A percentile compares a stretch with the other conserved stretches of the same genome.
Conservation (phyloP, 2,797 vertebrate genomes). For the Malurus leucopterus region DNA sequence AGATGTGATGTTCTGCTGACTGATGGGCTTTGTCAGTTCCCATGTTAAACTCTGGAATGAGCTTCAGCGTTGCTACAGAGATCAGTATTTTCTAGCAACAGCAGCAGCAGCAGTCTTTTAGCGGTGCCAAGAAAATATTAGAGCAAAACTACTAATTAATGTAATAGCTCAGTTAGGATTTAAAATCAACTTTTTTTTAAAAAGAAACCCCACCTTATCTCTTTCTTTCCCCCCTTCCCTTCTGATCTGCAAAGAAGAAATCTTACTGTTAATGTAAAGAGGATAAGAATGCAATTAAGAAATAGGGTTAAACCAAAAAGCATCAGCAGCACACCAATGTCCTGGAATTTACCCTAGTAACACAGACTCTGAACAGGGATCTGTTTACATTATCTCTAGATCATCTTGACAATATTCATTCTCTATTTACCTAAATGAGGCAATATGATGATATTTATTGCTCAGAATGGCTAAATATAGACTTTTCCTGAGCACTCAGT, state of each 20-base stretch:
- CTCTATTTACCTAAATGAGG: constrained; percentile 95
- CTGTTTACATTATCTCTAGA: constrained; percentile 88
- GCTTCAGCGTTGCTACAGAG: constrained; percentile 5
- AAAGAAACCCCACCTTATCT: neutral
- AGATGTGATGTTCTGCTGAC: constrained; percentile 43
- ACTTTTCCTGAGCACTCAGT: constrained; percentile 83
- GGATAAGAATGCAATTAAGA: constrained; percentile 39
- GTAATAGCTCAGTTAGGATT: constrained; percentile 42
- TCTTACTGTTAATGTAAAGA: constrained; percentile 42
- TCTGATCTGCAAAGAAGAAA: constrained; percentile 39
- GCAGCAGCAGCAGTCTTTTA: constrained; percentile 34
- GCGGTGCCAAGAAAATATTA: constrained; percentile 41
- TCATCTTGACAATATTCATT: constrained; percentile 93
- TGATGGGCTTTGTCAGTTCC: constrained; percentile 53
- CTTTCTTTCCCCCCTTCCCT: neutral
- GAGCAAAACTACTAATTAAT: constrained; percentile 64
- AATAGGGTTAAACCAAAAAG: constrained; percentile 69
- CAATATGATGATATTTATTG: constrained; percentile 95
- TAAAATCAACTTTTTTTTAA: constrained; percentile 58
- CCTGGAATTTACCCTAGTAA: constrained; percentile 77
- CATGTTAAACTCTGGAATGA: constrained; percentile 43
- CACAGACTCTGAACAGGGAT: constrained; percentile 75
- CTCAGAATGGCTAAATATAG: constrained; percentile 96
- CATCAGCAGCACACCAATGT: constrained; percentile 75
- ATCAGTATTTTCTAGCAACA: constrained; percentile 50